Evolutionary conservation across 1,140 invertebrate genomes (phyloP).

Genomic region (Papilio helenus): DNA sequence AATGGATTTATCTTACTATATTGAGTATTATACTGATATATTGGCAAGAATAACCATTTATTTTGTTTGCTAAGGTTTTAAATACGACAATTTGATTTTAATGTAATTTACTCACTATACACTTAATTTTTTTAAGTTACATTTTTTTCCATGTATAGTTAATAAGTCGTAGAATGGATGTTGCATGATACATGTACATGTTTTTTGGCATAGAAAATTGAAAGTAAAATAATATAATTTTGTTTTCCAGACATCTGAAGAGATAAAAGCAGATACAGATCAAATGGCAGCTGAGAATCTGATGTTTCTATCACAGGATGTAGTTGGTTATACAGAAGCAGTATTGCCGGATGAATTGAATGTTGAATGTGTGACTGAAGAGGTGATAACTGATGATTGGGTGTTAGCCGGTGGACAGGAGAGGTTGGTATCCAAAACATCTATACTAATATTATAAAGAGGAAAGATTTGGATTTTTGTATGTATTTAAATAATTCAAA

Average conservation of each 20-base stretch:
- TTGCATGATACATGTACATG: no score
- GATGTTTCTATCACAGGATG: slow-evolving; percentile 84
- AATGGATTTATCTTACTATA: background rate
- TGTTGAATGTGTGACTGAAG: slow-evolving; percentile 88
- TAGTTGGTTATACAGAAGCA: slow-evolving; percentile 75
- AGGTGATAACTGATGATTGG: slow-evolving; percentile 91
- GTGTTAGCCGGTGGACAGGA: slow-evolving; percentile 87
- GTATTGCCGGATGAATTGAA: slow-evolving; percentile 83
- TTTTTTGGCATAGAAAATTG: no score
- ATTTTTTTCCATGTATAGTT: no score
- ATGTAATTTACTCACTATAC: no score
- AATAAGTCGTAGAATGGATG: no score
- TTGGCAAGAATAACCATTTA: background rate
- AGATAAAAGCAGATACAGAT: slow-evolving; percentile 81
- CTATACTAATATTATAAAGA: no score
- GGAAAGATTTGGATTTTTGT: no score
- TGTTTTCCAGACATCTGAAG: slow-evolving; percentile 66
- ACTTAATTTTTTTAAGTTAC: no score
- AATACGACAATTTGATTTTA: no score
- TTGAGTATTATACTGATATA: background rate
- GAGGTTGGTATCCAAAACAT: slow-evolving; percentile 77
- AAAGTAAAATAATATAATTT: no score
- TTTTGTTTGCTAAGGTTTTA: background rate
- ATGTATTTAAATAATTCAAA: no score
- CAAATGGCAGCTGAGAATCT: slow-evolving; percentile 85